Conservation (phyloP, 35 echinoderm and acorn worm species). For the Acanthaster planci region DNA sequence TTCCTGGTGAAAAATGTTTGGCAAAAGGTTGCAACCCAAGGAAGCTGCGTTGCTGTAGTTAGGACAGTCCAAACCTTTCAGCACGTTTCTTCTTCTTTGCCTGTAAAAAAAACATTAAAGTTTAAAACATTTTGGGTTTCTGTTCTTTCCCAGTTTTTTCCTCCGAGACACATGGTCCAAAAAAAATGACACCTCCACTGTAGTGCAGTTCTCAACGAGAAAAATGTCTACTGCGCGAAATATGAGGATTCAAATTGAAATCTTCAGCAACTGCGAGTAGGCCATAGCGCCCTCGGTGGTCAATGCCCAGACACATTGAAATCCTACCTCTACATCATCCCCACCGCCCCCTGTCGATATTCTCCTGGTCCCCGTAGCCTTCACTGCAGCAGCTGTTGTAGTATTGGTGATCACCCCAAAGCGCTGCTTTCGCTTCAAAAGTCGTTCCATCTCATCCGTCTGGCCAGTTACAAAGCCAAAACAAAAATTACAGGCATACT, state of each 20-base stretch:
- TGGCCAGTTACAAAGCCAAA: neutral
- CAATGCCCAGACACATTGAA: too few species aligned
- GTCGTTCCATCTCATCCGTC: constrained; percentile 26
- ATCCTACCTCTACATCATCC: neutral
- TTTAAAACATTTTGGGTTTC: too few species aligned
- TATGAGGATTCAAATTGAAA: too few species aligned
- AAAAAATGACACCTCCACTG: too few species aligned
- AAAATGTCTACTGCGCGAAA: too few species aligned
- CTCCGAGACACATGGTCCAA: too few species aligned
- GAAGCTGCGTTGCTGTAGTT: neutral
- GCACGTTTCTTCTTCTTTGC: constrained; percentile 49
- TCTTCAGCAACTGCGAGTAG: too few species aligned
- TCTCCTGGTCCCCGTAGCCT: neutral
- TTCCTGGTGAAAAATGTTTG: too few species aligned
- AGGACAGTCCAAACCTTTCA: constrained; percentile 30
- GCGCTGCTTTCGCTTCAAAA: constrained; percentile 29
- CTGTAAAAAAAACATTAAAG: constrained; percentile 3
- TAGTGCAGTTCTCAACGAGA: too few species aligned
- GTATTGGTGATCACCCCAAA: constrained; percentile 27
- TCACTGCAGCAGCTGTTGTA: neutral
- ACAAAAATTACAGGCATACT: neutral
- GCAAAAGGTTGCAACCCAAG: too few species aligned
- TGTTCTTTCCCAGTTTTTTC: too few species aligned
- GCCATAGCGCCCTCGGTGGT: too few species aligned
- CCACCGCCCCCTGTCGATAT: neutral